Percentiles rank a stretch among this genome's conserved stretches.
Conservation (phyloP, 92 coral and sea anemone genomes). For the Umimayanthus kanabou region DNA sequence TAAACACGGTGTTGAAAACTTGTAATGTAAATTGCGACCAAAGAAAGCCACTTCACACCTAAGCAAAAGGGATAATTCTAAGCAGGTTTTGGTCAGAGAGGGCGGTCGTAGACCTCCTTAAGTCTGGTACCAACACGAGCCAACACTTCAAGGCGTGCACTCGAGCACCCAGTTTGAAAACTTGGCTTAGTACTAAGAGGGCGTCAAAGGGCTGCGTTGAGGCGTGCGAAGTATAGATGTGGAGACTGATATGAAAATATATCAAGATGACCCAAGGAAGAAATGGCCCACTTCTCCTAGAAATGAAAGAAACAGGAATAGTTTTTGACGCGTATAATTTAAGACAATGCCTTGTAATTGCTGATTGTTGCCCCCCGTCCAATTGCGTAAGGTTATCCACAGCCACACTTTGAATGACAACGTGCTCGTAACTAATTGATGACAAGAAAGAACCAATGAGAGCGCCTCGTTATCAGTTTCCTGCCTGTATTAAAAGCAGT, state of each 20-base stretch:
- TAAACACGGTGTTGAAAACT: conserved; percentile 58
- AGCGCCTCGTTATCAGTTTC: conserved; percentile 69
- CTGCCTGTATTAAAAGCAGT: conserved; percentile 85
- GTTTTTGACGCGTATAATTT: conserved; percentile 71
- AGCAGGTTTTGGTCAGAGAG: conserved; percentile 7
- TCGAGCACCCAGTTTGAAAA: neutral
- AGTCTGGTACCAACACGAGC: neutral
- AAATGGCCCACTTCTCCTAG: conserved; percentile 71
- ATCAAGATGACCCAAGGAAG: conserved; percentile 41
- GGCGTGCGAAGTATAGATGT: conserved; percentile 25
- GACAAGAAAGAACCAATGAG: conserved; percentile 84
- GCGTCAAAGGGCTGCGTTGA: conserved; percentile 34
- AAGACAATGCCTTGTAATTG: conserved; percentile 89
- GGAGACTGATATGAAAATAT: conserved; percentile 36
- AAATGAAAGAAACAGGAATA: conserved; percentile 59
- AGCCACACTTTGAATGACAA: conserved; percentile 92
- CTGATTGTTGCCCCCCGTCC: conserved; percentile 93
- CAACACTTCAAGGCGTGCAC: conserved; percentile 4
- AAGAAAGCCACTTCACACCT: conserved; percentile 54
- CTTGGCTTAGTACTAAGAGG: conserved; percentile 21
- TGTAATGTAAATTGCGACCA: conserved; percentile 56
- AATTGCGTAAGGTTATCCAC: conserved; percentile 94
- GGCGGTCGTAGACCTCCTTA: neutral
- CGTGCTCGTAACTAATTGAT: conserved; percentile 96
- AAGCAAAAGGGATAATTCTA: neutral